Evolutionary conservation across 2,888 invertebrate genomes (phyloP).

Genomic region (Eurytoma californica): DNA sequence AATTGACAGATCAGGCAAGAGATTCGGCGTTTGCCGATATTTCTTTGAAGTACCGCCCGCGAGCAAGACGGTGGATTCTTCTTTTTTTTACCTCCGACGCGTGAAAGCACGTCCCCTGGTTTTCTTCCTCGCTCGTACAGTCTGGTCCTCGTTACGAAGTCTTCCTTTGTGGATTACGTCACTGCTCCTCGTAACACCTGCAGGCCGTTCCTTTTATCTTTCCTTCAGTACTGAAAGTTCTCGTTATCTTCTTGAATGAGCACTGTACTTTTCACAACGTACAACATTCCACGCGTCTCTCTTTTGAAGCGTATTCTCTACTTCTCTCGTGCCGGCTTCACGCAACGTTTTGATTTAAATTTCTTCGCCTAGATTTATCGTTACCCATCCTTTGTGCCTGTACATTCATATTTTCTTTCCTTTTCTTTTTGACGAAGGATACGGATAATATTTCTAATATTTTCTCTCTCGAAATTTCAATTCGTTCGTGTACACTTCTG

Average conservation of each 20-base stretch:
- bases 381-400: neutral
- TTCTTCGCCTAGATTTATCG: neutral
- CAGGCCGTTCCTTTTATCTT: slow-evolving; percentile 46
- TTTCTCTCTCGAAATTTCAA: too few species aligned
- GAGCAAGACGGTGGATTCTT: neutral
- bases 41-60: too few species aligned
- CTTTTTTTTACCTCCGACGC: slow-evolving; percentile 11
- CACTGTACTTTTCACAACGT: slow-evolving; percentile 31
- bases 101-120: neutral
- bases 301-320: slow-evolving; percentile 15
- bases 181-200: slow-evolving; percentile 30
- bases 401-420: too few species aligned
- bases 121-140: neutral
- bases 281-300: slow-evolving; percentile 13
- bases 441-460: too few species aligned
- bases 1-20: too few species aligned
- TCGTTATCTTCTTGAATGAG: slow-evolving; percentile 47
- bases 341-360: slow-evolving; percentile 36
- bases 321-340: neutral
- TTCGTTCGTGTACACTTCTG: too few species aligned
- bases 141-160: slow-evolving; percentile 22
- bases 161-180: slow-evolving; percentile 41
- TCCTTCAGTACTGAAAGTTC: slow-evolving; percentile 45
- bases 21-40: too few species aligned
- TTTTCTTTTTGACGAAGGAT: neutral